A percentile compares a stretch with the other conserved stretches of the same genome.
Evolutionary conservation across 2,113 vertebrate species (phyloP).

Genomic region (Eulemur macaco): DNA sequence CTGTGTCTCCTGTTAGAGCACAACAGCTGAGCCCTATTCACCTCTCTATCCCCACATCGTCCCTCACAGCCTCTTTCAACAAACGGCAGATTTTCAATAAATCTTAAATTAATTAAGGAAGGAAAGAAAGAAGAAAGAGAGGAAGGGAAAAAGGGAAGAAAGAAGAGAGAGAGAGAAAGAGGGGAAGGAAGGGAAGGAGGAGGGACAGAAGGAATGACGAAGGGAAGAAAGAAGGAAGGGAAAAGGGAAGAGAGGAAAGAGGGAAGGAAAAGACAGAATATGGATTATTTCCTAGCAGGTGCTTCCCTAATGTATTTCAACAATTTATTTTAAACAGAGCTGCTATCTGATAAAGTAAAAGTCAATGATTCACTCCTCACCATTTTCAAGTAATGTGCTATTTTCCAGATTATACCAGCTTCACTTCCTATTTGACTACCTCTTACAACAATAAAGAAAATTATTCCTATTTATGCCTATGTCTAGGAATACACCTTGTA

Average conservation of each 20-base stretch:
- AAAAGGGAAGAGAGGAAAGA: not conserved
- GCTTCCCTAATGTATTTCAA: slow-evolving; percentile 28
- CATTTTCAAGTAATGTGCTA: slow-evolving; percentile 16
- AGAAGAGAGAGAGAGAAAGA: no score
- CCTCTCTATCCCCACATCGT: not conserved
- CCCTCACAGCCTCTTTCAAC: not conserved
- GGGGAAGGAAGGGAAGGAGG: not conserved
- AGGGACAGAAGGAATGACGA: not conserved
- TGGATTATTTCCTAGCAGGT: not conserved
- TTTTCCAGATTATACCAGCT: slow-evolving; percentile 51
- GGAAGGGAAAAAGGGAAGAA: not conserved
- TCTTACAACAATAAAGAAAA: slow-evolving; percentile 50
- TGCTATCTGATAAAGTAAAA: slow-evolving; percentile 40
- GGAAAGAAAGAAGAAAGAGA: not conserved
- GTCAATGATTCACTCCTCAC: slow-evolving; percentile 36
- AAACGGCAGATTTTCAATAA: not conserved
- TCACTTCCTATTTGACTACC: slow-evolving; percentile 19
- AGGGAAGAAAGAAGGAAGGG: no score
- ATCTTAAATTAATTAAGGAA: not conserved
- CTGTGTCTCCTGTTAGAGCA: not conserved
- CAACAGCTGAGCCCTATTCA: not conserved
- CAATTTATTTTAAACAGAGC: slow-evolving; percentile 44
- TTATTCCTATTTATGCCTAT: slow-evolving; percentile 3
- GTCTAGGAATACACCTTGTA: not conserved
- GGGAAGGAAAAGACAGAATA: not conserved